Evolutionary conservation across 1,140 invertebrate species (phyloP).

Genomic region (Anastrepha ludens): DNA sequence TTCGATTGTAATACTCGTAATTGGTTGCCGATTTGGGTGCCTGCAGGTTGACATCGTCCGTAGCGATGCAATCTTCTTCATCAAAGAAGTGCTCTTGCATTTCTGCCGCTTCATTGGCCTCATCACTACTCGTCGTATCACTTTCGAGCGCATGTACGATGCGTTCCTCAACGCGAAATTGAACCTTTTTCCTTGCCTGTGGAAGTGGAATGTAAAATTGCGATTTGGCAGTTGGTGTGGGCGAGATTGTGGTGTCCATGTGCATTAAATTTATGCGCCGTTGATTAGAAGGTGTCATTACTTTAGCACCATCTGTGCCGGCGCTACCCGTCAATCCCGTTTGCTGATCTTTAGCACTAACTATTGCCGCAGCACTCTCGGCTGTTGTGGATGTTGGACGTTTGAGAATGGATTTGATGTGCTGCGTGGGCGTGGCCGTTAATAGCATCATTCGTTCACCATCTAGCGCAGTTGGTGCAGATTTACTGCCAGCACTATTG

Average conservation of each 20-base stretch:
- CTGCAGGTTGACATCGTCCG: not conserved
- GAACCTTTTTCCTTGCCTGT: constrained; percentile 77
- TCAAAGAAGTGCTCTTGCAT: constrained; percentile 2
- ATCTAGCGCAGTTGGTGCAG: constrained; percentile 49
- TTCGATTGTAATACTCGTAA: constrained; percentile 72
- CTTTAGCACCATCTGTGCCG: constrained; percentile 62
- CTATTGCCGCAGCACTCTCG: constrained; percentile 63
- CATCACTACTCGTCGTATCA: constrained; percentile 11
- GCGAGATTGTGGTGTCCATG: not conserved
- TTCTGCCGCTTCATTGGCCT: constrained; percentile 7
- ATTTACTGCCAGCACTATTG: not conserved
- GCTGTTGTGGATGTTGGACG: constrained; percentile 75
- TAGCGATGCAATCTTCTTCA: constrained; percentile 20
- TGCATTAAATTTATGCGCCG: constrained; percentile 10
- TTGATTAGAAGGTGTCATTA: constrained; percentile 65
- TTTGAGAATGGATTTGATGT: constrained; percentile 82
- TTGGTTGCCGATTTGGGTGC: constrained; percentile 58
- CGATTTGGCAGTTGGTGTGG: constrained; percentile 75
- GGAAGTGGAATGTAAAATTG: constrained; percentile 82
- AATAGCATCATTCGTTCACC: constrained; percentile 60
- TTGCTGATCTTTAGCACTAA: not conserved
- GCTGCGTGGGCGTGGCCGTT: constrained; percentile 66
- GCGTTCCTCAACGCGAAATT: constrained; percentile 79
- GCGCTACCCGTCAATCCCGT: not conserved
- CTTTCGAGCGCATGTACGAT: constrained; percentile 59